Percentiles rank a stretch among this genome's conserved stretches.
Conservation (phyloP, 2,797 vertebrate species). For the Sarcophilus harrisii region DNA sequence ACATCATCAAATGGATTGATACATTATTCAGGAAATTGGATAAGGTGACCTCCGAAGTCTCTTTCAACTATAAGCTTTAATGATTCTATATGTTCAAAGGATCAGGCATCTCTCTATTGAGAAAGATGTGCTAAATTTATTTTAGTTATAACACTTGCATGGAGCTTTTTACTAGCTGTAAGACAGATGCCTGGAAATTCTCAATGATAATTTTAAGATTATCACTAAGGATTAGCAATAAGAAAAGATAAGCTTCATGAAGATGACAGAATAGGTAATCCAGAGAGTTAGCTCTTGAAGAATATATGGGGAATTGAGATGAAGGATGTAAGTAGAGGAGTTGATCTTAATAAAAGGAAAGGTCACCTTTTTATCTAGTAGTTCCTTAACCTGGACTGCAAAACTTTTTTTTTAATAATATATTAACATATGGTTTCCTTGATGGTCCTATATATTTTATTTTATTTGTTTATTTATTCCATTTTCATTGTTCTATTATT, state of each 20-base stretch:
- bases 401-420: not conserved
- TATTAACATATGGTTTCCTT: not conserved
- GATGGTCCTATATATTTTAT: not conserved
- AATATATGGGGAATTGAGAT: not conserved
- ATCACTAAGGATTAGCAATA: not conserved
- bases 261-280: not conserved
- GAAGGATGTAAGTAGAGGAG: not conserved
- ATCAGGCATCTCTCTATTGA: not conserved
- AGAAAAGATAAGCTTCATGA: conserved; percentile 22
- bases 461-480: not conserved
- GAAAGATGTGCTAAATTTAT: not conserved
- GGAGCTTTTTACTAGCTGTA: conserved; percentile 11
- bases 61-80: not conserved
- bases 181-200: not conserved
- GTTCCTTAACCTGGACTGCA: not conserved
- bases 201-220: conserved; percentile 24
- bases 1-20: not conserved
- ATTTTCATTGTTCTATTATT: not conserved
- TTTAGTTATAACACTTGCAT: conserved; percentile 9
- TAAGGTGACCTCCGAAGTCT: not conserved
- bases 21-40: not conserved
- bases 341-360: not conserved
- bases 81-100: not conserved
- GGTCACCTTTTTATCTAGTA: not conserved
- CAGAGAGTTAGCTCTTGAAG: not conserved